phyloP scores from a whole-genome alignment of 2,113 vertebrate genomes.

The Datnioides undecimradiatus region DNA sequence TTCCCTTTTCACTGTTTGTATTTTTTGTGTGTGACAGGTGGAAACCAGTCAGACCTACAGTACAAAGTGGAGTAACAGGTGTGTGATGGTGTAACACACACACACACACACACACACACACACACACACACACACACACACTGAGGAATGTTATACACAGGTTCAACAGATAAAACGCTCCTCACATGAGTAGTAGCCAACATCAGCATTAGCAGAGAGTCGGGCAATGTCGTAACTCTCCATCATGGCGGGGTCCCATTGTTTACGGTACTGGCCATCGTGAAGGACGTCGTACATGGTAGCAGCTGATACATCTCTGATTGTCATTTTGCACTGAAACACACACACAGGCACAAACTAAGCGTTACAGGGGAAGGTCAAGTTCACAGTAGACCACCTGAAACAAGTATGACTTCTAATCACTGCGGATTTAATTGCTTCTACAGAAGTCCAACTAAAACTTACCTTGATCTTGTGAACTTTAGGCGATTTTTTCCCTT shows the following conservation, averaged over 20 bases:
- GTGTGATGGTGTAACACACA: background rate
- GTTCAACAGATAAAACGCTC: background rate
- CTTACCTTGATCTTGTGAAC: slow-evolving; percentile 86
- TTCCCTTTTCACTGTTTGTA: background rate
- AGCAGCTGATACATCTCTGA: slow-evolving; percentile 80
- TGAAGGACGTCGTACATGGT: slow-evolving; percentile 85
- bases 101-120: background rate
- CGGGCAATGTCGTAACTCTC: slow-evolving; percentile 83
- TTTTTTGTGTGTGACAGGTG: background rate
- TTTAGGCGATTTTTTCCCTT: slow-evolving; percentile 57
- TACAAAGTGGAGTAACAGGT: background rate
- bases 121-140: background rate
- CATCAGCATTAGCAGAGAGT: slow-evolving; percentile 78
- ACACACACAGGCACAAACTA: background rate
- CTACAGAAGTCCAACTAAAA: no score
- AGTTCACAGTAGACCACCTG: background rate
- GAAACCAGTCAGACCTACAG: background rate
- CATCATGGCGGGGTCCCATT: slow-evolving; percentile 81
- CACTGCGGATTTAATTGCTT: no score
- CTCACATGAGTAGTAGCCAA: slow-evolving; percentile 87
- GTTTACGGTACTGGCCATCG: slow-evolving; percentile 73
- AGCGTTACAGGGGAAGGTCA: background rate
- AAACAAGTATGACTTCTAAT: no score
- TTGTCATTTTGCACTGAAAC: slow-evolving; percentile 77
- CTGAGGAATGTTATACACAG: background rate